A percentile compares a stretch with the other conserved stretches of the same genome.
These are phyloP conservation scores for Myotis yumanensis DNA, from an alignment of 2,113 vertebrate species.

Conservation along the genomic window DNA sequence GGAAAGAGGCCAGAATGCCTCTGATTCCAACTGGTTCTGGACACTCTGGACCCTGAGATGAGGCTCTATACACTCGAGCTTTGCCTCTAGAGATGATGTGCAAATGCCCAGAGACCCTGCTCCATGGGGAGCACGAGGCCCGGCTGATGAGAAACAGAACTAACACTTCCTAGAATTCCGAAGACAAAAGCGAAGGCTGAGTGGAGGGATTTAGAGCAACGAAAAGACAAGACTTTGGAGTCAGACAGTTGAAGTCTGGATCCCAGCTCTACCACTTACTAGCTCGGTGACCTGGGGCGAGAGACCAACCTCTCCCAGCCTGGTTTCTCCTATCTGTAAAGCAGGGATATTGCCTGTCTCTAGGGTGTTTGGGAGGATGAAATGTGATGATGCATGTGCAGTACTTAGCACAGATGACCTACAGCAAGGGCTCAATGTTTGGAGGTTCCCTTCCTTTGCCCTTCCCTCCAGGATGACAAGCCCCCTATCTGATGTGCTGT, in stretches of 20 bases:
- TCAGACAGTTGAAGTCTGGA: not conserved
- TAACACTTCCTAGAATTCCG: slow-evolving; percentile 52
- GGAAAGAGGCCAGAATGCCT: slow-evolving; percentile 37
- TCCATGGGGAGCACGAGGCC: not conserved
- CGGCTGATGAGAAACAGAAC: slow-evolving; percentile 64
- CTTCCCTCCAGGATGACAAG: not conserved
- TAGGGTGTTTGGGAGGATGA: not conserved
- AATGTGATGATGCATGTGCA: not conserved
- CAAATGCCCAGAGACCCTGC: slow-evolving; percentile 38
- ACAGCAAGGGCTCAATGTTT: not conserved
- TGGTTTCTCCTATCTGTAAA: not conserved
- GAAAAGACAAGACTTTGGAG: not conserved
- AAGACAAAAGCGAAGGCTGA: slow-evolving; percentile 35
- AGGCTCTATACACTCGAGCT: slow-evolving; percentile 25
- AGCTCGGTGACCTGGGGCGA: not conserved
- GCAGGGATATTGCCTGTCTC: not conserved
- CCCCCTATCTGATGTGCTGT: not conserved
- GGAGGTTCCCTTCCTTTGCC: not conserved
- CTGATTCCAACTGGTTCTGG: slow-evolving; percentile 56
- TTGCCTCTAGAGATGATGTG: slow-evolving; percentile 48
- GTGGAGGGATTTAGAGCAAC: slow-evolving; percentile 47
- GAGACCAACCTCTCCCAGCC: not conserved
- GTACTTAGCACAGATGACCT: not conserved
- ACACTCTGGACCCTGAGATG: not conserved
- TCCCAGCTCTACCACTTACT: not conserved